Conservation (phyloP, 2,113 vertebrate species). For the Anolis sagrei region DNA sequence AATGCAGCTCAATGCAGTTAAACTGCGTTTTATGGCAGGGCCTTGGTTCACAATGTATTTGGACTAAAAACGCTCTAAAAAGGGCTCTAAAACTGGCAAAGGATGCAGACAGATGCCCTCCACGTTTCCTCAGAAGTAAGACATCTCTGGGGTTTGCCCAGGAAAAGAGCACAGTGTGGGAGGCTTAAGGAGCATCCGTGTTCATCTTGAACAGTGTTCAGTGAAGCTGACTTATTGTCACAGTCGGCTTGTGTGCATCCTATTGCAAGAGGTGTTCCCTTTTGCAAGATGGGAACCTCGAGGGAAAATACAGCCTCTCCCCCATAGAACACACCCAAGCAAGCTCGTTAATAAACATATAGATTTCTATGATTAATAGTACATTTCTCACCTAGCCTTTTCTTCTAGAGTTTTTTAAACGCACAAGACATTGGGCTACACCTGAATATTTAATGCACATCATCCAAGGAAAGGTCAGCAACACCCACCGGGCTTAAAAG, state of each 20-base stretch:
- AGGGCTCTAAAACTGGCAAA: no score
- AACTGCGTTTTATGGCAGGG: no score
- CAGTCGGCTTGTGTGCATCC: not conserved
- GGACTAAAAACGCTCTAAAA: no score
- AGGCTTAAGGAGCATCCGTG: not conserved
- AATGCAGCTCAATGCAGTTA: no score
- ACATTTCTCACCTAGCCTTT: slow-evolving; percentile 47
- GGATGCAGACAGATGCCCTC: no score
- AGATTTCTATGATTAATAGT: slow-evolving; percentile 54
- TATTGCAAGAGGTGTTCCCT: not conserved
- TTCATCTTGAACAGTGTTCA: not conserved
- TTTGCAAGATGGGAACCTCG: not conserved
- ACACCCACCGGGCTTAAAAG: slow-evolving; percentile 47
- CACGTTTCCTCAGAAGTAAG: no score
- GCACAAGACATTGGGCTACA: slow-evolving; percentile 45
- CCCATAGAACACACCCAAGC: slow-evolving; percentile 38
- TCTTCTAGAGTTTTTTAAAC: slow-evolving; percentile 52
- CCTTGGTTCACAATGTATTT: no score
- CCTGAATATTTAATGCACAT: slow-evolving; percentile 54
- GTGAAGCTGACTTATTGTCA: not conserved
- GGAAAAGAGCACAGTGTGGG: not conserved
- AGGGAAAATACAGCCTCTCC: not conserved
- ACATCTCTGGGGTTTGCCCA: no score
- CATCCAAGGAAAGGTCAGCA: slow-evolving; percentile 56
- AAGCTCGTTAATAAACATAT: slow-evolving; percentile 44